phyloP scores from a whole-genome alignment of 2,797 vertebrate species.

The Chloroceryle inda region DNA sequence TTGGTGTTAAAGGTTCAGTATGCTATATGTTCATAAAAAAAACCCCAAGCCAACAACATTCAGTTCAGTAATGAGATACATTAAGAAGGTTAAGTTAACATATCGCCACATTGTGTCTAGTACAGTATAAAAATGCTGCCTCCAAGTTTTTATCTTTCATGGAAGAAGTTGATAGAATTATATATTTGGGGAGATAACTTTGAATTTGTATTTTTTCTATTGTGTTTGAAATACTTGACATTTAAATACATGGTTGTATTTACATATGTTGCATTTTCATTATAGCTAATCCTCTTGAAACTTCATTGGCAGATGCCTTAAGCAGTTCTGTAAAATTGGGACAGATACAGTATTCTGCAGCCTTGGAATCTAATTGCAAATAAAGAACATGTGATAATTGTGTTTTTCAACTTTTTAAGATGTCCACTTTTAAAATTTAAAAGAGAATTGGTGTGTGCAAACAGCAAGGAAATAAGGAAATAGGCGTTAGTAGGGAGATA shows the following conservation, averaged over 20 bases:
- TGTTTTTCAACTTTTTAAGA: slow-evolving; percentile 6
- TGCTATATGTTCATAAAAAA: background rate
- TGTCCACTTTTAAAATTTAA: background rate
- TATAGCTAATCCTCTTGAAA: slow-evolving; percentile 74
- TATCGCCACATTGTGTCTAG: background rate
- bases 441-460: background rate
- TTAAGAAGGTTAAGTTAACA: background rate
- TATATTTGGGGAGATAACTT: slow-evolving; percentile 30
- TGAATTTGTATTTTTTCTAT: slow-evolving; percentile 59
- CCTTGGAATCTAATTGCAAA: slow-evolving; percentile 39
- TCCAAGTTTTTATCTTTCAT: slow-evolving; percentile 7
- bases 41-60: background rate
- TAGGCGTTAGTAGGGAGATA: background rate
- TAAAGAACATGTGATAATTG: background rate
- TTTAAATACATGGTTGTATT: slow-evolving; percentile 61
- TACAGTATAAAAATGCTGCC: background rate
- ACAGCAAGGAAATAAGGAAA: background rate
- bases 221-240: slow-evolving; percentile 61
- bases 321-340: slow-evolving; percentile 69
- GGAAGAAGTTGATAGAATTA: background rate
- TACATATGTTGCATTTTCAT: slow-evolving; percentile 78
- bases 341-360: slow-evolving; percentile 45
- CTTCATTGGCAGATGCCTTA: slow-evolving; percentile 73
- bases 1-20: background rate
- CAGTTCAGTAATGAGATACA: background rate